A percentile compares a stretch with the other conserved stretches of the same genome.
These are phyloP conservation scores for Liparis tanakae DNA, from an alignment of 2,797 vertebrate genomes.

Conservation along the genomic window DNA sequence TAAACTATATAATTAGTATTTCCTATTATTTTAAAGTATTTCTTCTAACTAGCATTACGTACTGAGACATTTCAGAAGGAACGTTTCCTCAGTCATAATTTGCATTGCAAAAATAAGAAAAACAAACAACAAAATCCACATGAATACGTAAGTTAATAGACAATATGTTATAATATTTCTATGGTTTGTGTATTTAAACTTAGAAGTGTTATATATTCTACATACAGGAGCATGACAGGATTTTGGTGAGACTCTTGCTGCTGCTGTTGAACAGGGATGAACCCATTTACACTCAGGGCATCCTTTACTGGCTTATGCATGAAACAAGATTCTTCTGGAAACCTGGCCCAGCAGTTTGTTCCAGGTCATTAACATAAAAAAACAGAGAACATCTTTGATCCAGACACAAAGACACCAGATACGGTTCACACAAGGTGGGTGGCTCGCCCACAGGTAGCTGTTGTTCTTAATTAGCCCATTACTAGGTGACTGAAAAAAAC, in stretches of 20 bases:
- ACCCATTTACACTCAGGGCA: not conserved
- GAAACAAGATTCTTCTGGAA: slow-evolving; percentile 13
- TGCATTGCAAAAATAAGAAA: not conserved
- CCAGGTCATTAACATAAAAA: slow-evolving; percentile 22
- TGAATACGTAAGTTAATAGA: not conserved
- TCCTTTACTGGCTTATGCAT: slow-evolving; percentile 2
- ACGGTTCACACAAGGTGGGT: slow-evolving; percentile 60
- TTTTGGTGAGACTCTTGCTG: not conserved
- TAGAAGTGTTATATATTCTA: no score
- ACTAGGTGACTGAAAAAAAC: slow-evolving; percentile 59
- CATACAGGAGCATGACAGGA: not conserved
- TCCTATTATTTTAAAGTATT: not conserved
- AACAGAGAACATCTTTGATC: slow-evolving; percentile 24
- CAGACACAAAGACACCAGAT: slow-evolving; percentile 32
- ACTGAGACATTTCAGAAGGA: not conserved
- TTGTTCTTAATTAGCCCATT: slow-evolving; percentile 71
- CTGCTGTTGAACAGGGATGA: slow-evolving; percentile 4
- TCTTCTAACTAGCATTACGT: not conserved
- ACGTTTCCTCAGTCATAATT: not conserved
- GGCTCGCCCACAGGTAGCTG: slow-evolving; percentile 61
- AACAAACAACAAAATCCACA: not conserved
- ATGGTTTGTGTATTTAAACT: not conserved
- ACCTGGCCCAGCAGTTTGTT: slow-evolving; percentile 12
- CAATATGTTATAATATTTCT: not conserved
- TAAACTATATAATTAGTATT: no score